Base-by-base conservation (phyloP, 1,140 invertebrate genomes). In the Elymnias hypermnestra region DNA sequence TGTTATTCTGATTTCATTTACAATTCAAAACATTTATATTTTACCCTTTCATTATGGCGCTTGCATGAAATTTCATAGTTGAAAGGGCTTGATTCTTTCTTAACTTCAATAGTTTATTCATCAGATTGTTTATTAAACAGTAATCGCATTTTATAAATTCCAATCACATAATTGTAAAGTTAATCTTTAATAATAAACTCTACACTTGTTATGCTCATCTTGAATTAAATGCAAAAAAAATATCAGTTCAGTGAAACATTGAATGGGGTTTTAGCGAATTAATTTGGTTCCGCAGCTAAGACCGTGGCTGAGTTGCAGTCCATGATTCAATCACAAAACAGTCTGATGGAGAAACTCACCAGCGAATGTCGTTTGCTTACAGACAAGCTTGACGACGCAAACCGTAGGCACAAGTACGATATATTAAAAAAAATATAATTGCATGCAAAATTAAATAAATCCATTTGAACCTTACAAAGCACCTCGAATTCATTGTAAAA, bases 321-420 rank as follows among this genome's bases (percentile, higher is more conserved):
- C 77, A 92, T 94, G 89, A 91, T 95, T 88, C 91, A 91, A 86
- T 93, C 92, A 85, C 94, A 95, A 90, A 94, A 93, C 88, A 91
- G 90, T 89, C 90, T 94, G 89, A 92, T 95, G 91, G 93, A 94
- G 88, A 94, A 93, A 91, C 90, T 95, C 73, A 93, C 93, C 69
- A 89, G 87, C 68, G 93, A 95, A 89, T 95, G 94, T 89, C 93
- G 93, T 89, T 90, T 89, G 83, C 90, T 95, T 83, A 94, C 93
- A 74, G 89, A 91, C 84, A 94, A 93, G 89, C 91, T 95, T 88
- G 93, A 95, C 89, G 92, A 93, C 84, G 91, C 92, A 76, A 91
- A 91, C 76, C 87, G 90, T 83, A 92, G 91, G 82, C 92, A 94
- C 91, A 94, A 94, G 93, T 95, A 94, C 91, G 82, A 69, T 64